Base-by-base conservation (phyloP, 2,888 invertebrate species). In the Vanessa cardui region DNA sequence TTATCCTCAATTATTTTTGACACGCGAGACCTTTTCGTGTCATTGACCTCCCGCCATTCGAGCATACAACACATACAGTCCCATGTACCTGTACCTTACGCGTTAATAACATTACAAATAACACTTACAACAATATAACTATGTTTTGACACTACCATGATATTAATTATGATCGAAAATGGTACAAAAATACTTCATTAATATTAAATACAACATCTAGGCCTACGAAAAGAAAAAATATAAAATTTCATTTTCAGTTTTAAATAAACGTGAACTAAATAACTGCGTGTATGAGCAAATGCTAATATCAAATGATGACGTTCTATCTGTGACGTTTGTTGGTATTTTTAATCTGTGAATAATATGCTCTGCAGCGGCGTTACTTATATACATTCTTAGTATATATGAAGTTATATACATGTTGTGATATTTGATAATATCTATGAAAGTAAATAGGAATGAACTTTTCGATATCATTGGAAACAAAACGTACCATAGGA, bases 101-200 rank as follows among this genome's bases (percentile, higher is more conserved):
- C 15, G 12, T 52, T 5, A 2, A 26, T 56, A 39, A 66, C 46
- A 61, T 54, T 45, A 59, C 49, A 59, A 52, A 62, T 56, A 70
- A 70, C 67, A 67, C 67, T 70, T 70, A 70, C 54, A 62, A 47
- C 58, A 21, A 65, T 52, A 61, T 60, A 62, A 62, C 73, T 66
- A 68, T 62, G 15, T 68, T 69, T 74, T 72, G 73, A 74, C 74
- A 74, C 74, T 70, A 74, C 65, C 18, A 66, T 69, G 49, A 18
- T 49, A 64, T 21, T 59, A 62, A 64, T 68, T 62, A 69, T 46
- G 60, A 52, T 63, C 59, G 72, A 75, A 74, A 74, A 69, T 71
- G 73, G 76, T 77, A 77, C 67, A 77, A 77, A 77, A 77, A 77
- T 77, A 77, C 73, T 72, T 59, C 71, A 73, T 71, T 64, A 39